Evolutionary conservation across 2,888 invertebrate genomes (phyloP).

Genomic region (Tanypteryx hageni): DNA sequence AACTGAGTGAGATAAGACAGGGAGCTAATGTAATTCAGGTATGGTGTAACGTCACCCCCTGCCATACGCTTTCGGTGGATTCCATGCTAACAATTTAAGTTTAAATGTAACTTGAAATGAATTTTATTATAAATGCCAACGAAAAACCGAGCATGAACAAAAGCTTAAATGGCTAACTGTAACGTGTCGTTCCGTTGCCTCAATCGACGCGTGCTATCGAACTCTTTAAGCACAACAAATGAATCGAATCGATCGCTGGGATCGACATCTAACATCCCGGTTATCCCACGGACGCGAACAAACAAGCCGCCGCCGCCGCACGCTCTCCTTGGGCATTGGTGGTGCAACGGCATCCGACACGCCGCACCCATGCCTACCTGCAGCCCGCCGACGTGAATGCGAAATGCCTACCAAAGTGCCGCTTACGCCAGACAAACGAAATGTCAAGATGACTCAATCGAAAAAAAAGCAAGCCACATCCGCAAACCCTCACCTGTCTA

Average conservation of each 20-base stretch:
- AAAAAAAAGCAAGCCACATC: neutral
- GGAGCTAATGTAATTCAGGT: too few relatives aligned
- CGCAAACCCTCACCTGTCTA: neutral
- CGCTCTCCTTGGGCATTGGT: neutral
- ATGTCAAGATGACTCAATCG: slow-evolving; percentile 15
- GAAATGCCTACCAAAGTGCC: neutral
- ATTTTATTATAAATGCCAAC: too few relatives aligned
- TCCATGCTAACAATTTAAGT: too few relatives aligned
- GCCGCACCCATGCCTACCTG: neutral
- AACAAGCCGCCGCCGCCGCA: neutral
- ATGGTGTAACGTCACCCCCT: too few relatives aligned
- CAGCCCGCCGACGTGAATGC: neutral
- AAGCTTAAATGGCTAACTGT: too few relatives aligned
- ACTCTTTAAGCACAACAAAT: neutral
- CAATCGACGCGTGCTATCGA: too few relatives aligned
- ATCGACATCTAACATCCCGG: neutral
- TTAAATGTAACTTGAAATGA: too few relatives aligned
- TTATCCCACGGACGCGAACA: neutral
- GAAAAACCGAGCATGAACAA: too few relatives aligned
- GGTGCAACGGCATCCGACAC: neutral
- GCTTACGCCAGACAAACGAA: neutral
- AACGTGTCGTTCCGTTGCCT: too few relatives aligned
- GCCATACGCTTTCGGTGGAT: too few relatives aligned
- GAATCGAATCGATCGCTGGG: neutral
- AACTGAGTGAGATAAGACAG: too few relatives aligned